Evolutionary conservation across 2,888 invertebrate species (phyloP).

Genomic region (Stomorhina lunata): DNA sequence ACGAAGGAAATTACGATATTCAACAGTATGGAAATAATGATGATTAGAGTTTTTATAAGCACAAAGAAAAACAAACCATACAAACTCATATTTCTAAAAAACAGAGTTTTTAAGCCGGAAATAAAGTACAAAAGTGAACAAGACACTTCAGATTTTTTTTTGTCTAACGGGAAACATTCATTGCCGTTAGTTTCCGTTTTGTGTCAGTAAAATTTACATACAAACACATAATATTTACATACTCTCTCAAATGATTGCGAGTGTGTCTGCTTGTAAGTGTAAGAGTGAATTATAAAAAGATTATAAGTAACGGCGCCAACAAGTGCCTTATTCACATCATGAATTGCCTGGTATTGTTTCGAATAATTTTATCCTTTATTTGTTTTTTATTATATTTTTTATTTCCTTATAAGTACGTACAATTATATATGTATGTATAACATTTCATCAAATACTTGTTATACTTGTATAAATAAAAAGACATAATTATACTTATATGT

Average conservation of each 20-base stretch:
- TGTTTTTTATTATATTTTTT: background rate
- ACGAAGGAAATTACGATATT: background rate
- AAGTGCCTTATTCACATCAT: slow-evolving; percentile 38
- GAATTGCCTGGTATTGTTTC: slow-evolving; percentile 43
- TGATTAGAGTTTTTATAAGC: background rate
- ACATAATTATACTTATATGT: slow-evolving; percentile 23
- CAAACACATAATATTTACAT: background rate
- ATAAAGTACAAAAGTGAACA: slow-evolving; percentile 53
- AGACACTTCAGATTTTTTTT: slow-evolving; percentile 43
- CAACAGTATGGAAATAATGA: slow-evolving; percentile 49
- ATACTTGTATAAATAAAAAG: background rate
- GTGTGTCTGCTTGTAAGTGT: background rate
- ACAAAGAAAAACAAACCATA: background rate
- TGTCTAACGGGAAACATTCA: slow-evolving; percentile 47
- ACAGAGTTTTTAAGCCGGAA: slow-evolving; percentile 24
- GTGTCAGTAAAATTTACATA: background rate
- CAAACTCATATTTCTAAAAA: background rate
- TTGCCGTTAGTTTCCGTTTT: slow-evolving; percentile 47
- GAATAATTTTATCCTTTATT: background rate
- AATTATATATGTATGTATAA: background rate
- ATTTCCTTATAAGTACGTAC: background rate
- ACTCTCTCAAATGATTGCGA: no score
- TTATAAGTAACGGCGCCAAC: slow-evolving; percentile 33
- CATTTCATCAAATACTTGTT: slow-evolving; percentile 12
- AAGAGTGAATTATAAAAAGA: background rate